Base-by-base conservation (phyloP, 2,888 invertebrate genomes). In the Eustalomyia histrio region DNA sequence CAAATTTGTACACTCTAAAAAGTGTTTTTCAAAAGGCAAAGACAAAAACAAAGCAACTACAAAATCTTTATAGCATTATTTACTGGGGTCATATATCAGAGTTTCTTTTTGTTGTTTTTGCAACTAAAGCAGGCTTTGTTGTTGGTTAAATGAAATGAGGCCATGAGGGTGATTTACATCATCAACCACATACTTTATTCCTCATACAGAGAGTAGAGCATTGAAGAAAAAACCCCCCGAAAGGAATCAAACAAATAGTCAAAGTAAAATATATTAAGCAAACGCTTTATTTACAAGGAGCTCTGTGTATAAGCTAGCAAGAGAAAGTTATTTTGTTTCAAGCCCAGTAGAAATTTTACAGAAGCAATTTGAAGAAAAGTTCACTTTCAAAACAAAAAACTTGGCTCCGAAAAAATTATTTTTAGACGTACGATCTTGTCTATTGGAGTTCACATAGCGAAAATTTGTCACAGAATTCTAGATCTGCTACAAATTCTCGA, bases 91-190 rank as follows among this genome's bases (percentile, higher is more conserved):
- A 76, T 76, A 76, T 67, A 61, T 76, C 61, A 21, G 53, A 33
- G 29, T 43, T 52, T 39, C 47, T 57, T 63, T 16, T 50, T n/a
- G n/a, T 47, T 50, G 12, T 18, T 72, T 57, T 68, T 68, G 16
- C 63, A 16, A 17, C 10, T 29, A 50, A 47, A 18, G 50, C 60
- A 61, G 58, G 50, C 63, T 68, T 73, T 67, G 35, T 67, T 75
- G 33, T 29, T 29, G 65, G 8, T 69, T 53, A 39, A 21, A 60
- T n/a, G 55, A 76, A 79, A 67, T 67, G 73, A 73, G 73, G 71
- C 69, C 80, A 83, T 65, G 78, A 81, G 83, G 83, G 79, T 83
- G 83, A 83, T 83, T 83, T 83, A 83, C 81, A 80, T 78, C 79
- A 73, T 74, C 76, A 78, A 72, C 21, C 61, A 71, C 69, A 50